Evolutionary conservation across 2,797 vertebrate genomes (phyloP).

Genomic region (Nasua narica): DNA sequence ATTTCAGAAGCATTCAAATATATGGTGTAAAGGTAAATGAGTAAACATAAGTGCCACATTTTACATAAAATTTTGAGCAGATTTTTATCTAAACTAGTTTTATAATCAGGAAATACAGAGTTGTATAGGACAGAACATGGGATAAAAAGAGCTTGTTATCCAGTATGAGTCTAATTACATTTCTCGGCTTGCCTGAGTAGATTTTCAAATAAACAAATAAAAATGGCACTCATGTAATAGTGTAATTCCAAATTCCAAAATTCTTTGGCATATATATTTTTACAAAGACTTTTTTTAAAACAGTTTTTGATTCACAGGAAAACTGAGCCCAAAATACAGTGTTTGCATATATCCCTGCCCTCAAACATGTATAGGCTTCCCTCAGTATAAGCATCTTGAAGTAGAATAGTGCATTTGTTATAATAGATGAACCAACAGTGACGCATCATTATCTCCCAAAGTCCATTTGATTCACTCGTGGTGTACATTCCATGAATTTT

Average conservation of each 20-base stretch:
- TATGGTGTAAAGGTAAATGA: conserved; percentile 16
- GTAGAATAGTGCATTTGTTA: neutral
- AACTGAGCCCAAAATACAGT: neutral
- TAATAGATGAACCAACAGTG: neutral
- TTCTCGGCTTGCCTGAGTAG: neutral
- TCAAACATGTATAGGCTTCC: neutral
- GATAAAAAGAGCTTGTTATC: neutral
- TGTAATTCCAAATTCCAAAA: neutral
- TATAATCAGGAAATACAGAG: neutral
- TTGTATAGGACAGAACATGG: neutral
- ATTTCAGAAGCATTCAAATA: conserved; percentile 18
- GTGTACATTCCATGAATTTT: neutral
- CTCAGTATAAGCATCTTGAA: neutral
- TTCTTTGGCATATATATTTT: neutral
- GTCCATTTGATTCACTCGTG: neutral
- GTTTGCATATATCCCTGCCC: neutral
- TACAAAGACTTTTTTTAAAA: neutral
- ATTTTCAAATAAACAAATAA: neutral
- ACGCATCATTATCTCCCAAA: neutral
- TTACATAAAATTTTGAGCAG: conserved; percentile 14
- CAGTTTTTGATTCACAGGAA: neutral
- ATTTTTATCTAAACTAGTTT: conserved; percentile 27
- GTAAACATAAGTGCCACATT: neutral
- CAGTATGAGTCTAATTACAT: neutral
- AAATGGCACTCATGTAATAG: neutral